Evolutionary conservation across 2,797 vertebrate species (phyloP).

Genomic region (Cephalopachus bancanus): DNA sequence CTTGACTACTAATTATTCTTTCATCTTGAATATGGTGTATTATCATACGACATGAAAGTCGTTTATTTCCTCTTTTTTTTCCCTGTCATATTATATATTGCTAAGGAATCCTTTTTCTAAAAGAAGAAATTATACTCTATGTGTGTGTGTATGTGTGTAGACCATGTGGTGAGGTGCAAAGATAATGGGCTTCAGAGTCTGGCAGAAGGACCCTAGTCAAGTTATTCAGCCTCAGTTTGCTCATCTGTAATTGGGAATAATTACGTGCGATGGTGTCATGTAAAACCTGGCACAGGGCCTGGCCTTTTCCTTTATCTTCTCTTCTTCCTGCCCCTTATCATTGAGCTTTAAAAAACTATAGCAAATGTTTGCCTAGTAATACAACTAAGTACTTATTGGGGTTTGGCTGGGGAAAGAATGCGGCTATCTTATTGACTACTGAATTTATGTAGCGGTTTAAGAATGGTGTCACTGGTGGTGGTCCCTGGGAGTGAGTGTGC

Average conservation of each 20-base stretch:
- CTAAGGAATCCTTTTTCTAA: conserved; percentile 36
- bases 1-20: neutral
- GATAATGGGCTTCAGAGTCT: neutral
- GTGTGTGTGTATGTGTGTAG: neutral
- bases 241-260: neutral
- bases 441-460: neutral
- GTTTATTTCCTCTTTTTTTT: neutral
- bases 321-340: neutral
- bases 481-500: neutral
- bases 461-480: neutral
- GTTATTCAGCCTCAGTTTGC: neutral
- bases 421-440: neutral
- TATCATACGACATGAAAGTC: neutral
- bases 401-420: neutral
- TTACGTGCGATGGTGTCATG: neutral
- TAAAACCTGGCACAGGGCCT: neutral
- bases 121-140: neutral
- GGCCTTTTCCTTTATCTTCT: neutral
- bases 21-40: rapidly evolving
- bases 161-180: neutral
- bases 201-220: neutral
- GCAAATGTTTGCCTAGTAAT: neutral
- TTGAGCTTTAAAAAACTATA: neutral
- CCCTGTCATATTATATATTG: neutral
- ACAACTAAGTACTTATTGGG: neutral